Evolutionary conservation across 2,797 vertebrate genomes (phyloP).

Genomic region (Acridotheres tristis): DNA sequence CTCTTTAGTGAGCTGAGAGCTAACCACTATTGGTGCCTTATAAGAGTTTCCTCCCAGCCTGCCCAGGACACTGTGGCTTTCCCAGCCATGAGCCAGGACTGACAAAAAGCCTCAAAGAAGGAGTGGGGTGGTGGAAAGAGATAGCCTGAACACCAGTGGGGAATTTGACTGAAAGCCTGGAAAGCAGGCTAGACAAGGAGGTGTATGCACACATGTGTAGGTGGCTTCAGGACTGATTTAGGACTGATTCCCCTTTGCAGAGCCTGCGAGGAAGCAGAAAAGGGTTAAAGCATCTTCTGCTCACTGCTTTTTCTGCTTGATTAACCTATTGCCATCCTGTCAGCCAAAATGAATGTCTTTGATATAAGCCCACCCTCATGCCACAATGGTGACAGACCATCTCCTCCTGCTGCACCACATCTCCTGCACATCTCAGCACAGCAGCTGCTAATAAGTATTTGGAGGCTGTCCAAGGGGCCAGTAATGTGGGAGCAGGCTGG

Average conservation of each 20-base stretch:
- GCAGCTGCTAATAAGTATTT: not conserved
- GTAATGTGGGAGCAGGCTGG: not conserved
- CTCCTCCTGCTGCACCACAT: not conserved
- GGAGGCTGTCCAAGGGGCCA: not conserved
- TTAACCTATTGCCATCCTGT: constrained; percentile 1
- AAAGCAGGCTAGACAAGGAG: not conserved
- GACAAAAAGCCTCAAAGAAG: not conserved
- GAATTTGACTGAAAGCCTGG: not conserved
- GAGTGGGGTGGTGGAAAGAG: not conserved
- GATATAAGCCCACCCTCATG: not conserved
- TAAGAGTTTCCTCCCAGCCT: not conserved
- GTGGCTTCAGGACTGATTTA: not conserved
- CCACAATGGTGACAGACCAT: not conserved
- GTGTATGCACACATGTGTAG: fast-evolving
- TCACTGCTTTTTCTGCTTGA: constrained; percentile 1
- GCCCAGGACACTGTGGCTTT: not conserved
- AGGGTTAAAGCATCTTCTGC: constrained; percentile 9
- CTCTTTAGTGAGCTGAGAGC: not conserved
- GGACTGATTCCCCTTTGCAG: not conserved
- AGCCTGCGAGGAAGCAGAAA: not conserved
- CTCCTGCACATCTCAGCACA: not conserved
- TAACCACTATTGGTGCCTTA: not conserved
- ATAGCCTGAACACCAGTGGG: not conserved
- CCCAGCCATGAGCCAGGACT: not conserved
- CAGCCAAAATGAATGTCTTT: constrained; percentile 7